These are phyloP conservation scores for Drosophila suboccidentalis DNA, from an alignment of 2,888 invertebrate genomes.

Conservation along the genomic window DNA sequence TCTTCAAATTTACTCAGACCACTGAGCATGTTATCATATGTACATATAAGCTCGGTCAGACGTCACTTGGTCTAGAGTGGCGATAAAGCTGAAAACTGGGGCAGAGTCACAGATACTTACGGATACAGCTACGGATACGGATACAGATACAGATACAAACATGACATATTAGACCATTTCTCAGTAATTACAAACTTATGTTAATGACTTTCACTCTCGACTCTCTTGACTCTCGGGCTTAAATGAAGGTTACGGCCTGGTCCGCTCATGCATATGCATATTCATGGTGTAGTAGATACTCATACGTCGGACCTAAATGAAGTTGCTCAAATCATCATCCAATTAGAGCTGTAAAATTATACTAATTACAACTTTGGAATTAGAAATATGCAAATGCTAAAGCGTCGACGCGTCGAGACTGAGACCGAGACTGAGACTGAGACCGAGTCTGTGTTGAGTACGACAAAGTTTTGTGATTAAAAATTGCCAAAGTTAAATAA, in stretches of 20 bases:
- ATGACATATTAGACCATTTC: constrained; percentile 35
- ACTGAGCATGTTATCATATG: constrained; percentile 1
- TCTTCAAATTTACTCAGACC: not conserved
- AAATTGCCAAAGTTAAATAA: constrained; percentile 67
- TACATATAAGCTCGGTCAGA: constrained; percentile 37
- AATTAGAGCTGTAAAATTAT: constrained; percentile 80
- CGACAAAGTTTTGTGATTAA: constrained; percentile 74
- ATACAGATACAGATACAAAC: not conserved
- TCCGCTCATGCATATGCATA: constrained; percentile 48
- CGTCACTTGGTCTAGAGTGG: constrained; percentile 29
- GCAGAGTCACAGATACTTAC: not conserved
- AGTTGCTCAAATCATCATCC: constrained; percentile 79
- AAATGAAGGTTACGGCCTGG: constrained; percentile 67
- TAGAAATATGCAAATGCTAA: constrained; percentile 77
- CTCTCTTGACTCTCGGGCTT: constrained; percentile 60
- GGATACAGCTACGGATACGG: not conserved
- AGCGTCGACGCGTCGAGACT: constrained; percentile 33
- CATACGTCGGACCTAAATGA: constrained; percentile 59
- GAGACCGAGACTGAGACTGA: not conserved
- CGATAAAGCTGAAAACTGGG: constrained; percentile 25
- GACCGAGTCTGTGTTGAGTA: constrained; percentile 18
- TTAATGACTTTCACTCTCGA: constrained; percentile 76
- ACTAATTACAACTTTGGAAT: constrained; percentile 81
- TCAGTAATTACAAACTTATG: constrained; percentile 68
- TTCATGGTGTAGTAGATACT: constrained; percentile 16